Evolutionary conservation across 2,113 vertebrate genomes (phyloP).

Genomic region (Cryptomyrus ogoouensis): DNA sequence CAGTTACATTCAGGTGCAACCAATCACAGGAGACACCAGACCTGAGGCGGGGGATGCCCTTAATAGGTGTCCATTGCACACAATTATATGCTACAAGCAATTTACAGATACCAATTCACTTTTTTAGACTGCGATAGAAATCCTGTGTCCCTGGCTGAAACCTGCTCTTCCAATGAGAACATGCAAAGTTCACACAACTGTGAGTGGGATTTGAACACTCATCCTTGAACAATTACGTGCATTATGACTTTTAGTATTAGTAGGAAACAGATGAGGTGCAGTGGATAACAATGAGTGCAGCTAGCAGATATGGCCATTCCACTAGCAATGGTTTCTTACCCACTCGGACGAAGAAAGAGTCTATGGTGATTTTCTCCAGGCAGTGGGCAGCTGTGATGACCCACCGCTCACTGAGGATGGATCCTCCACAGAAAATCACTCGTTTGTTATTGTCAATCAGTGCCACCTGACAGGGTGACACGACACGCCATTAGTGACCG

Average conservation of each 20-base stretch:
- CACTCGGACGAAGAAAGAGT: conserved; percentile 55
- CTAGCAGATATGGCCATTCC: too few relatives aligned
- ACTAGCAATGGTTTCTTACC: conserved; percentile 38
- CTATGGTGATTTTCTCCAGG: conserved; percentile 22
- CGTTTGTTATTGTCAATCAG: conserved; percentile 45
- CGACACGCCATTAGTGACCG: neutral
- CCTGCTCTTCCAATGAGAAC: neutral
- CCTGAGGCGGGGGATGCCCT: neutral
- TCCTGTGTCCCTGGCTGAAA: neutral
- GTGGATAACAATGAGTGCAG: neutral
- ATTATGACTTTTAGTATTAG: neutral
- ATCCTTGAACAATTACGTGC: neutral
- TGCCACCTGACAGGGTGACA: conserved; percentile 56
- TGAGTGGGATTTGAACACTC: neutral
- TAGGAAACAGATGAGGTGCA: neutral
- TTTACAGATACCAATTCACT: neutral
- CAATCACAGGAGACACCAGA: neutral
- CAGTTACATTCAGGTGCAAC: neutral
- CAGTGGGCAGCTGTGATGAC: conserved; percentile 88
- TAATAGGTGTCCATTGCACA: neutral
- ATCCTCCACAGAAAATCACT: conserved; percentile 71
- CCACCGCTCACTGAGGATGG: conserved; percentile 80
- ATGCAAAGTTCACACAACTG: neutral
- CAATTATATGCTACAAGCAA: neutral
- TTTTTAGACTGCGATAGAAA: neutral